These are phyloP conservation scores for Tinamus major DNA, from an alignment of 2,797 vertebrate species.

Conservation along the genomic window DNA sequence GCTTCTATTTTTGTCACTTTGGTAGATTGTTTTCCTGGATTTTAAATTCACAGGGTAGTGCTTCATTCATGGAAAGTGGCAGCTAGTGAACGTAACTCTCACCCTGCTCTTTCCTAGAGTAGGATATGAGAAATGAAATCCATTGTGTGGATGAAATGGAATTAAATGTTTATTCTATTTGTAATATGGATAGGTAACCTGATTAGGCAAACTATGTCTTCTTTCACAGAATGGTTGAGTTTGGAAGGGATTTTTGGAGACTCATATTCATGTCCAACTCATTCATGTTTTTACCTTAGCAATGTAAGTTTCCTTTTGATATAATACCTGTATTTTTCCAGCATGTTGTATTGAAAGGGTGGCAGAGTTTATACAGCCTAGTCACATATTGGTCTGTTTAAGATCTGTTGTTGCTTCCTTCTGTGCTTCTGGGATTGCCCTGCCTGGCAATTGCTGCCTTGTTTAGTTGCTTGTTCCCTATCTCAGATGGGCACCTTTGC, in stretches of 20 bases:
- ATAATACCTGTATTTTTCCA: neutral
- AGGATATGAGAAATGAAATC: neutral
- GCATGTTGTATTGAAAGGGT: neutral
- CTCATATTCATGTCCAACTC: no score
- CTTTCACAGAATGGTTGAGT: neutral
- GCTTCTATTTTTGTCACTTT: neutral
- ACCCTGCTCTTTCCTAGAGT: neutral
- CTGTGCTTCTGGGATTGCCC: rapidly evolving
- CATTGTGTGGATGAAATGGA: neutral
- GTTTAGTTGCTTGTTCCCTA: neutral
- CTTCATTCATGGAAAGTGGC: neutral
- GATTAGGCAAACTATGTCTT: neutral
- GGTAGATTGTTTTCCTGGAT: neutral
- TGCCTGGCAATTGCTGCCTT: neutral
- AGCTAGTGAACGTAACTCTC: neutral
- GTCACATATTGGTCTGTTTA: neutral
- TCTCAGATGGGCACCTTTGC: rapidly evolving
- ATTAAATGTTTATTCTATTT: neutral
- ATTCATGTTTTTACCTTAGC: neutral
- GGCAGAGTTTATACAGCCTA: neutral
- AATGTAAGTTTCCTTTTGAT: neutral
- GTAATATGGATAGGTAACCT: neutral
- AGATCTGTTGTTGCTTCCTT: neutral
- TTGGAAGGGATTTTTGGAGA: neutral
- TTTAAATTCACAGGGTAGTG: neutral